phyloP scores from a whole-genome alignment of 2,797 vertebrate species.

The Chloroceryle inda region DNA sequence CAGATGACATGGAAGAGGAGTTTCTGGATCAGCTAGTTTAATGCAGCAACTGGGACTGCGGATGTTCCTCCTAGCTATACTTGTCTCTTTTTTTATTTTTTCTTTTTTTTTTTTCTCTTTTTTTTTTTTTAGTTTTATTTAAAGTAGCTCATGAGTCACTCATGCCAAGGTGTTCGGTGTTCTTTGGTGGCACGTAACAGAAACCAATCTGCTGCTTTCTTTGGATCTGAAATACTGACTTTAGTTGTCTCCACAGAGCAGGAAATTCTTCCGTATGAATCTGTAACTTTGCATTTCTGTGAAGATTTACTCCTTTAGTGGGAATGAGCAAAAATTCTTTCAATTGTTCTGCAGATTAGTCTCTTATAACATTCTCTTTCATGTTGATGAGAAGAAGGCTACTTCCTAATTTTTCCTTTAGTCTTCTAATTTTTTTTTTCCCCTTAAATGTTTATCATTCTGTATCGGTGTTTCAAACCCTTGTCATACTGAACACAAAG shows the following conservation, averaged over 20 bases:
- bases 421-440: background rate
- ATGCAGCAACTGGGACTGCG: too few species aligned
- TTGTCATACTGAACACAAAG: background rate
- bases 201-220: background rate
- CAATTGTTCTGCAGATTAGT: background rate
- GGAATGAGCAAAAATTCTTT: background rate
- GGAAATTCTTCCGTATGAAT: background rate
- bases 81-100: background rate
- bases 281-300: background rate
- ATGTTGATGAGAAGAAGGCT: background rate
- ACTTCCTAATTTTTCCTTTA: background rate
- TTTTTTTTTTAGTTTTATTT: background rate
- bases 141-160: background rate
- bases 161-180: background rate
- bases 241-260: background rate
- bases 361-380: background rate
- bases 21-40: conserved; percentile 37
- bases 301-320: background rate
- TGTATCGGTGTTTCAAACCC: background rate
- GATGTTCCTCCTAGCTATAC: background rate
- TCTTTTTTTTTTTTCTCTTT: background rate
- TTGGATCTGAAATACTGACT: background rate
- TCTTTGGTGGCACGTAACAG: background rate
- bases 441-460: background rate
- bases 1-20: conserved; percentile 1